Base-by-base conservation (phyloP, 2,113 vertebrate species). In the Barbus barbus region DNA sequence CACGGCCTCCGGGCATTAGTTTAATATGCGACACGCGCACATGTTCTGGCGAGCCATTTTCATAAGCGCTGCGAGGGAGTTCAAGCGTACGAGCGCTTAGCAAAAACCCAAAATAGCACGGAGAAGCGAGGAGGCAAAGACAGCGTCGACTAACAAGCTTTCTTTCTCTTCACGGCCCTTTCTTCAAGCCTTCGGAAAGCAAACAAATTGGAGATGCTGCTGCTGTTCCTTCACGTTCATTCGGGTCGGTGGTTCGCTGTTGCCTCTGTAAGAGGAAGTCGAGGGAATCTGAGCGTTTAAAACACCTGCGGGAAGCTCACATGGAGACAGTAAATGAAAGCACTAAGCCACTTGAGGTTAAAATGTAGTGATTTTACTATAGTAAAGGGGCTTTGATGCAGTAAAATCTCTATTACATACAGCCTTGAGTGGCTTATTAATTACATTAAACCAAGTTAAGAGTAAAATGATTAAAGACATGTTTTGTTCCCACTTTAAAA, bases 81-180 rank as follows among this genome's bases (percentile, higher is more conserved):
- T 80, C 58, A 46, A 80, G 78, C 78, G 60, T 46, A 31, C 2
- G 14, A 28, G 6, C 26, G 65, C 22, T 58, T 58, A 58, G 53
- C 53, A n/a, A n/a, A 58, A 69, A 38, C 9, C 65, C 24, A 33
- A 67, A 63, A 63, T 38, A 63, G 78, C 38, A 31, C 9, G 7
- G 11, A 67, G 60, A 60, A 58, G 38, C 31, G 28, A 78, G 75
- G 75, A 46, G 53, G 76, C 11, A 11, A 58, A 38, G 75, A 20
- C 51, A 22, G 53, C 13, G 6, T 12, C 33, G 22, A 38, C 78
- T 65, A 80, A 67, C 78, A 80, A 80, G 78, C 78, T 65, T 60
- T 80, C 78, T 31, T 18, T 67, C 78, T 48, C 38, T 31, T 46
- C 60, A 65, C 78, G 11, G 18, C 28, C 28, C 48, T 11, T 11